Percentiles rank a stretch among this genome's conserved stretches.
Conservation (phyloP, 2,888 invertebrate species). For the Leptogaster cylindrica region DNA sequence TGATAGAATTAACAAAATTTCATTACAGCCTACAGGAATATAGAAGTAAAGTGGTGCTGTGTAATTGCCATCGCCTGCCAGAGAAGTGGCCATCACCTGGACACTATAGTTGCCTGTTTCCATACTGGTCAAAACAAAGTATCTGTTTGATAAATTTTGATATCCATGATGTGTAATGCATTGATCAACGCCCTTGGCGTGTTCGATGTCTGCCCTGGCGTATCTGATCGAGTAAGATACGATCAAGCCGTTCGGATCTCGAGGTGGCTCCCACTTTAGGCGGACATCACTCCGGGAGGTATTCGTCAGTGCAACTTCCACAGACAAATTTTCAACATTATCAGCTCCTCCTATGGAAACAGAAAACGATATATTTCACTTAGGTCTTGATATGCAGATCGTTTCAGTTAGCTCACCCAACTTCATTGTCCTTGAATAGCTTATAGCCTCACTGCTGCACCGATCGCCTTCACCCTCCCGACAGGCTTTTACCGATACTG, state of each 20-base stretch:
- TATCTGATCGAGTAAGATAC: conserved; percentile 84
- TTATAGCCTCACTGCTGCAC: conserved; percentile 65
- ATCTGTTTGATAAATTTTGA: conserved; percentile 58
- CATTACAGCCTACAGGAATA: conserved; percentile 68
- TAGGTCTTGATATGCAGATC: too few species aligned
- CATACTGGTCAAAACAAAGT: conserved; percentile 64
- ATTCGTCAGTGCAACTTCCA: conserved; percentile 54
- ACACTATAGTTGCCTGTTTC: conserved; percentile 84
- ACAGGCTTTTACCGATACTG: conserved; percentile 78
- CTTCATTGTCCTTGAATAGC: conserved; percentile 62
- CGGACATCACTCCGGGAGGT: conserved; percentile 68
- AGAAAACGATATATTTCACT: neutral
- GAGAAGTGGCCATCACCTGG: conserved; percentile 76
- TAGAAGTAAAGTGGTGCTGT: conserved; percentile 67
- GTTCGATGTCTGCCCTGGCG: conserved; percentile 70
- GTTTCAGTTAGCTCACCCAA: conserved; percentile 49
- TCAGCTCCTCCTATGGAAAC: conserved; percentile 70
- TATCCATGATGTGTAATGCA: conserved; percentile 75
- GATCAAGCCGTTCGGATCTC: conserved; percentile 85
- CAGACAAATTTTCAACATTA: conserved; percentile 65
- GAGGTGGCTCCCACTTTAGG: conserved; percentile 81
- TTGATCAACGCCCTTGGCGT: conserved; percentile 62
- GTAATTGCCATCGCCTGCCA: conserved; percentile 74
- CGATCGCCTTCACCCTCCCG: conserved; percentile 63
- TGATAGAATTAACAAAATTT: too few species aligned